These are phyloP conservation scores for Neopipo cinnamomea DNA, from an alignment of 2,113 vertebrate species.

Conservation along the genomic window DNA sequence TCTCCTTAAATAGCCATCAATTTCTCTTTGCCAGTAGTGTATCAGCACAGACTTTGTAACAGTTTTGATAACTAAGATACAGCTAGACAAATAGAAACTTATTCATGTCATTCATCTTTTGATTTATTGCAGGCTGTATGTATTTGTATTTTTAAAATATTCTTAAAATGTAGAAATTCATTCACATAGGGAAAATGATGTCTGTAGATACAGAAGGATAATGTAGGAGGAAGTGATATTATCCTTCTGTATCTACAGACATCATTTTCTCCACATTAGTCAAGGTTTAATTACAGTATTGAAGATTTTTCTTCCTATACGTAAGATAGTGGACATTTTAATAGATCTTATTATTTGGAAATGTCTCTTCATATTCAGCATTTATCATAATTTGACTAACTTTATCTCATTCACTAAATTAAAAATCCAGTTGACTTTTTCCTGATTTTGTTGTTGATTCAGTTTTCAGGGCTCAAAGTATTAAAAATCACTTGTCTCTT, in stretches of 20 bases:
- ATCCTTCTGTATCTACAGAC: not conserved
- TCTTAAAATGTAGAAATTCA: not conserved
- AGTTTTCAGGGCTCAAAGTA: not conserved
- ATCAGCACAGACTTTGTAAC: not conserved
- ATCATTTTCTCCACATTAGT: not conserved
- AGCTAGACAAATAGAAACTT: not conserved
- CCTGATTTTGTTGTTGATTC: not conserved
- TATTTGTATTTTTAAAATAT: not conserved
- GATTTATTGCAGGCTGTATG: not conserved
- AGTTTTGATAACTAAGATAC: not conserved
- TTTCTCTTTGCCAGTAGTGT: not conserved
- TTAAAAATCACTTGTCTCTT: not conserved
- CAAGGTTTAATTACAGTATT: slow-evolving; percentile 2
- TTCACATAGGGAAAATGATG: not conserved
- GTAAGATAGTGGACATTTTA: not conserved
- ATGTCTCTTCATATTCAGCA: not conserved
- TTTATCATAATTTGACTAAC: not conserved
- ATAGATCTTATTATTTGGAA: not conserved
- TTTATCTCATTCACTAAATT: not conserved
- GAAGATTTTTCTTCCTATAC: not conserved
- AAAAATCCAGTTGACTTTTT: not conserved
- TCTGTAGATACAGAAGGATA: no score
- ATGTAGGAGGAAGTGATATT: not conserved
- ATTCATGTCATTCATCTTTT: not conserved
- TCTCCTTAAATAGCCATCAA: not conserved